Evolutionary conservation across 2,113 vertebrate species (phyloP).

Genomic region (Syngnathoides biaculeatus): DNA sequence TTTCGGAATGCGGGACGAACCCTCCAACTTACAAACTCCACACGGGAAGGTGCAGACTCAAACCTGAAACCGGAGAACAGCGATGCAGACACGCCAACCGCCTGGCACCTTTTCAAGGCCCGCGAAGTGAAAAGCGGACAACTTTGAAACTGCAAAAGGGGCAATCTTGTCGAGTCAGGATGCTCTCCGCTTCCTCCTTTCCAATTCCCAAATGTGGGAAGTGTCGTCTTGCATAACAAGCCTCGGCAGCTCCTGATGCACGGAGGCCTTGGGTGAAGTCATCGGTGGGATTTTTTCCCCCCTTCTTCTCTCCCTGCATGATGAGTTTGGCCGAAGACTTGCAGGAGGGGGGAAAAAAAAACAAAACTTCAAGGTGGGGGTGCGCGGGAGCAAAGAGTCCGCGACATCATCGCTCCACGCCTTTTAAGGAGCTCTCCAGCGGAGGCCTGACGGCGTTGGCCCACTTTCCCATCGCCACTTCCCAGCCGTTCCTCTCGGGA

Average conservation of each 20-base stretch:
- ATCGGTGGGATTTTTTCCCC: conserved; percentile 56
- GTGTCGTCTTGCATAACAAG: conserved; percentile 40
- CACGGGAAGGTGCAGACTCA: too few species aligned
- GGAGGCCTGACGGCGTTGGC: conserved; percentile 65
- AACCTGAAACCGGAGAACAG: too few species aligned
- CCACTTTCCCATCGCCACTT: conserved; percentile 68
- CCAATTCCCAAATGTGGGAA: conserved; percentile 17
- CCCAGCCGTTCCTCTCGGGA: conserved; percentile 52
- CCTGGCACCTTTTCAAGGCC: too few species aligned
- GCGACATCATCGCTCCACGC: conserved; percentile 73
- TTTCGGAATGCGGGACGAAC: too few species aligned
- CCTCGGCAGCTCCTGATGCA: conserved; percentile 41
- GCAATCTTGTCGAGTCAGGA: not conserved
- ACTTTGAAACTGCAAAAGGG: not conserved
- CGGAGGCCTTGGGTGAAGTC: conserved; percentile 52
- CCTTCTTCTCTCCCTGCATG: conserved; percentile 61
- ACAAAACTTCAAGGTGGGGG: conserved; percentile 26
- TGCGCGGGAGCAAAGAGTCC: conserved; percentile 44
- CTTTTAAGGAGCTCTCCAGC: conserved; percentile 78
- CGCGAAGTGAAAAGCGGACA: too few species aligned
- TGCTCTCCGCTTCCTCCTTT: not conserved
- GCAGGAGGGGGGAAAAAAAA: conserved; percentile 19
- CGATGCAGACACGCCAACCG: too few species aligned
- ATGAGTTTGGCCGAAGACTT: conserved; percentile 55
- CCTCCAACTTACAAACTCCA: too few species aligned